phyloP scores from a whole-genome alignment of 2,888 invertebrate species.

The Caenorhabditis sp. region DNA sequence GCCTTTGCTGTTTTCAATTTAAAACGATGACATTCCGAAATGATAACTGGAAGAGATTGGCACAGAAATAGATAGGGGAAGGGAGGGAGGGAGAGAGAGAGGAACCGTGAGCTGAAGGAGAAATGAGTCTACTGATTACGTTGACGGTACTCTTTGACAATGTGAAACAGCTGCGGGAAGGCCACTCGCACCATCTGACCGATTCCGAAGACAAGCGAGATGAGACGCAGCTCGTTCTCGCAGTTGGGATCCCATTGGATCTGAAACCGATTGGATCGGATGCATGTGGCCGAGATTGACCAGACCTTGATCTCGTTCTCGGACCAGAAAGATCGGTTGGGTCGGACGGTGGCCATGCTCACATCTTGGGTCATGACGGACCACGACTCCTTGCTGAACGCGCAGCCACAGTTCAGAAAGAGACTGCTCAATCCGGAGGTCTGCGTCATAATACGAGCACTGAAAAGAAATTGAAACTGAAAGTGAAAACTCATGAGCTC shows the following conservation, averaged over 20 bases:
- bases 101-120: neutral
- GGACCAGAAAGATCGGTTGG: constrained; percentile 68
- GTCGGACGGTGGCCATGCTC: constrained; percentile 63
- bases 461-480: constrained; percentile 4
- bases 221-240: constrained; percentile 73
- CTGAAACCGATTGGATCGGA: constrained; percentile 23
- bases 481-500: neutral
- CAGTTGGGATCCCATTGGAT: constrained; percentile 70
- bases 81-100: neutral
- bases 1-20: too few species aligned
- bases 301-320: constrained; percentile 73
- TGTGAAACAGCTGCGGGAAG: constrained; percentile 73
- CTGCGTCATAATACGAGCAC: constrained; percentile 59
- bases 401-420: constrained; percentile 69
- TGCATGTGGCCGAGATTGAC: neutral
- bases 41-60: too few species aligned
- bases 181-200: constrained; percentile 75
- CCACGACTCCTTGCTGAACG: constrained; percentile 72
- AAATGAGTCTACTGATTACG: constrained; percentile 38
- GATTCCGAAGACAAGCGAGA: constrained; percentile 74
- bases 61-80: neutral
- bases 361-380: constrained; percentile 60
- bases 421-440: constrained; percentile 50
- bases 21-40: too few species aligned
- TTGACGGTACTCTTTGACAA: constrained; percentile 70